A percentile compares a stretch with the other conserved stretches of the same genome.
Evolutionary conservation across 2,797 vertebrate genomes (phyloP).

Genomic region (Neosilurus hyrtlii): DNA sequence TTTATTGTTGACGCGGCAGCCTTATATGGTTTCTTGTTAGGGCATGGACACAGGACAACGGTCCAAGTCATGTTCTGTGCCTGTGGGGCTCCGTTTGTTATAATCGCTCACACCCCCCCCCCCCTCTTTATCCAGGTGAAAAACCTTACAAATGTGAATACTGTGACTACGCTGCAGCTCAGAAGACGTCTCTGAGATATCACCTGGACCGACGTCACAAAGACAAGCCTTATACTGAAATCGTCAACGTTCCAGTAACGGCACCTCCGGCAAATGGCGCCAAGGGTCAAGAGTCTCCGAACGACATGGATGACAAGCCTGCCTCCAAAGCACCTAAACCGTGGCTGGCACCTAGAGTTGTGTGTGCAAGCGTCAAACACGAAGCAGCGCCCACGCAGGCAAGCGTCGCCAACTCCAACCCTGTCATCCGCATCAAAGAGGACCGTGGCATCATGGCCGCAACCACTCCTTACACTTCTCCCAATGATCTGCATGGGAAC

Average conservation of each 20-base stretch:
- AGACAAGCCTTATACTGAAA: slow-evolving; percentile 75
- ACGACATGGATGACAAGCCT: slow-evolving; percentile 65
- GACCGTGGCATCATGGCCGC: slow-evolving; percentile 59
- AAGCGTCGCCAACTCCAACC: slow-evolving; percentile 26
- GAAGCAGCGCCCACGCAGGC: slow-evolving; percentile 44
- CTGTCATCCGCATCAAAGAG: slow-evolving; percentile 56
- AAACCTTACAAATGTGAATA: slow-evolving; percentile 96
- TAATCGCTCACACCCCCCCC: not conserved
- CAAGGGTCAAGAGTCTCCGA: slow-evolving; percentile 60
- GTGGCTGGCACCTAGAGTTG: slow-evolving; percentile 63
- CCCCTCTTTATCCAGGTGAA: slow-evolving; percentile 78
- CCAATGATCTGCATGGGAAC: slow-evolving; percentile 45
- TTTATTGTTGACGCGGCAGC: too few relatives aligned
- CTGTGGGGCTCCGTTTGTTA: not conserved
- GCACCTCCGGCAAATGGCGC: slow-evolving; percentile 61
- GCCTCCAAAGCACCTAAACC: slow-evolving; percentile 70
- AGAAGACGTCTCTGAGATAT: slow-evolving; percentile 95
- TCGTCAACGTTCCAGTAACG: slow-evolving; percentile 68
- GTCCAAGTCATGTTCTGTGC: too few relatives aligned
- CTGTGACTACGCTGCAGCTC: slow-evolving; percentile 94
- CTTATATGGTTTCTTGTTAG: too few relatives aligned
- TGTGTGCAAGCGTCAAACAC: slow-evolving; percentile 55
- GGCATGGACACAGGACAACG: too few relatives aligned
- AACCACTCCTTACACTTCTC: slow-evolving; percentile 45
- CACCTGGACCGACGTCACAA: slow-evolving; percentile 94